Conservation (phyloP, 2,113 vertebrate species). For the Dendropsophus ebraccatus region DNA sequence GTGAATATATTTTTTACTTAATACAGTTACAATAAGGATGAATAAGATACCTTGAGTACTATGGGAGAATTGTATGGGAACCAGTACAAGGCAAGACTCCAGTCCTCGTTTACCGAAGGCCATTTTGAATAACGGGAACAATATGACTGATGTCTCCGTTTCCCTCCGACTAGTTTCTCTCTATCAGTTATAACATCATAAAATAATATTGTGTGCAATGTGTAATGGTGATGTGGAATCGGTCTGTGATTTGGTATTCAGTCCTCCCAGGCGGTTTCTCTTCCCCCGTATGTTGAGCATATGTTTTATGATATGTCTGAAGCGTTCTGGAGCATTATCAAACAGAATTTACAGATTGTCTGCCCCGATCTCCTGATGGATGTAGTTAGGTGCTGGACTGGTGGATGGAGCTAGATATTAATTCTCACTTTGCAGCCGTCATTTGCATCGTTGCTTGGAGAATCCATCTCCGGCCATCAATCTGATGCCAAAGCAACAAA, state of each 20-base stretch:
- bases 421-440: background rate
- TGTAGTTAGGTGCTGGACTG: background rate
- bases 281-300: background rate
- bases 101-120: too few relatives aligned
- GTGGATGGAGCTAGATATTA: background rate
- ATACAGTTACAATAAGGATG: constrained; percentile 29
- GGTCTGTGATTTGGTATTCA: background rate
- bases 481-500: background rate
- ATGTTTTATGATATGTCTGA: background rate
- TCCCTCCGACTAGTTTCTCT: too few relatives aligned
- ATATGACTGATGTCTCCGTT: too few relatives aligned
- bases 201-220: too few relatives aligned
- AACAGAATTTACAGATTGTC: background rate
- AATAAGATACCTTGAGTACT: background rate
- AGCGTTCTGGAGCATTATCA: background rate
- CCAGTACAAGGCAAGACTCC: background rate
- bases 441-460: background rate
- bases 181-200: too few relatives aligned
- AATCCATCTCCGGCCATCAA: too few relatives aligned
- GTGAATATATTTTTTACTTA: constrained; percentile 74
- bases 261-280: background rate
- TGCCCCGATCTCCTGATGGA: background rate
- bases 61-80: background rate
- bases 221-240: too few relatives aligned
- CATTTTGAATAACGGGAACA: background rate